Evolutionary conservation across 2,113 vertebrate genomes (phyloP), one percentile per base, ranked within the genome.

Genomic region (Hemibagrus wyckioides): DNA sequence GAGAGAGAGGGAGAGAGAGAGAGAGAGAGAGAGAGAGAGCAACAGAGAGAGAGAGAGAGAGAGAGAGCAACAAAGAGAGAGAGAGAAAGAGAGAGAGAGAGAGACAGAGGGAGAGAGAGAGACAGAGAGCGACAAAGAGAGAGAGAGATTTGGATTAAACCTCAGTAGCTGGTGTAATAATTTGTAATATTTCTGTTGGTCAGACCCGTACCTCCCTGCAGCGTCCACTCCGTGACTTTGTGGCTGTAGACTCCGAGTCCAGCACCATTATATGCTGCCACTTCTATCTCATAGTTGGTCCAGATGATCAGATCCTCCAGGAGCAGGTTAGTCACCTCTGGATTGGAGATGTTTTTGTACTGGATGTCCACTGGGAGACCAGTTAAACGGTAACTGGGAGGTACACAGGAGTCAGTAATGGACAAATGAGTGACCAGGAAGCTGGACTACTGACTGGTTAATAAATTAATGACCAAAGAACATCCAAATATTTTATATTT

Each of bases 261-360:
- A 0, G 98, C 98, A 0, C 97, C 96, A 83, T 99, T 99, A 93
- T 98, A 99, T 0, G 98, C 97, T 0, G 98, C 98, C 92, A 99
- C 98, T 91, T 98, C 97, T 0, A 99, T 99, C 94, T 99, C 98
- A 0, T 99, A 99, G 94, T 99, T 99, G 92, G 98, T 99, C 98
- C 98, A 99, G 91, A 99, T 98, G 95, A 99, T 99, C 91, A 99
- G 97, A 52, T 99, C 98, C 92, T 99, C 98, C 91, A 99, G 95
- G 1, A 99, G 94, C 83, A 99, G 94, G 89, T 97, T 99, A 93
- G 95, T 99, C 88, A 97, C 95, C 0, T 99, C 97, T 0, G 96
- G 96, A 0, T 95, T 97, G 3, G 96, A 98, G 93, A 99, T 97
- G 94, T 99, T 99, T 93, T 97, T 98, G 90, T 98, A 98, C 93